These are phyloP conservation scores for Drosophila varians DNA, from an alignment of 1,140 invertebrate species.

Conservation along the genomic window DNA sequence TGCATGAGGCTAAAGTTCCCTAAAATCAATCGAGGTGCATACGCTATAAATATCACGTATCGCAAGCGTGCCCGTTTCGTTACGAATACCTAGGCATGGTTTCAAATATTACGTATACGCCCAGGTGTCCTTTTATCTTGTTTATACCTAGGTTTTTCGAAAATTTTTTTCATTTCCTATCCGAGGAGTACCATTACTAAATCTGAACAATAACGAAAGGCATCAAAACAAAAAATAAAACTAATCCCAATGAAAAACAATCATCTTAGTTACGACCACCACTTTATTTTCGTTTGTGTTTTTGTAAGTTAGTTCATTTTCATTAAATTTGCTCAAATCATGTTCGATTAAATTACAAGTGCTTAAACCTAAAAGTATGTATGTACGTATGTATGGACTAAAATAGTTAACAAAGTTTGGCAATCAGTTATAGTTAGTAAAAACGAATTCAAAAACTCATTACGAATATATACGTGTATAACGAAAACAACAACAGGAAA, in stretches of 20 bases:
- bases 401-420: conserved; percentile 77
- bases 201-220: no score
- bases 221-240: background rate
- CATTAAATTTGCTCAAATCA: conserved; percentile 78
- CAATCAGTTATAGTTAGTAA: conserved; percentile 63
- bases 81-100: no score
- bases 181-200: background rate
- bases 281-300: conserved; percentile 72
- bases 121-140: no score
- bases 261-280: conserved; percentile 64
- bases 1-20: no score
- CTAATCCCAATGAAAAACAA: conserved; percentile 1
- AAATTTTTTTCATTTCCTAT: no score
- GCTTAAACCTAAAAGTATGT: conserved; percentile 77
- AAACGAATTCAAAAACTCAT: conserved; percentile 63
- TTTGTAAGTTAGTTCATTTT: conserved; percentile 77
- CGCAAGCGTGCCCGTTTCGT: no score
- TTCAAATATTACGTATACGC: no score
- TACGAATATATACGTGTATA: conserved; percentile 42
- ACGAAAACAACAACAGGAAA: conserved; percentile 75
- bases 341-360: conserved; percentile 78
- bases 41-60: no score
- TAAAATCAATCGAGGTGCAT: no score
- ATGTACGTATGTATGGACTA: conserved; percentile 76
- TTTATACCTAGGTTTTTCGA: no score